Percentiles rank a stretch among this genome's conserved stretches.
phyloP scores from a whole-genome alignment of 2,113 vertebrate genomes.

The Ctenodactylus gundi region DNA sequence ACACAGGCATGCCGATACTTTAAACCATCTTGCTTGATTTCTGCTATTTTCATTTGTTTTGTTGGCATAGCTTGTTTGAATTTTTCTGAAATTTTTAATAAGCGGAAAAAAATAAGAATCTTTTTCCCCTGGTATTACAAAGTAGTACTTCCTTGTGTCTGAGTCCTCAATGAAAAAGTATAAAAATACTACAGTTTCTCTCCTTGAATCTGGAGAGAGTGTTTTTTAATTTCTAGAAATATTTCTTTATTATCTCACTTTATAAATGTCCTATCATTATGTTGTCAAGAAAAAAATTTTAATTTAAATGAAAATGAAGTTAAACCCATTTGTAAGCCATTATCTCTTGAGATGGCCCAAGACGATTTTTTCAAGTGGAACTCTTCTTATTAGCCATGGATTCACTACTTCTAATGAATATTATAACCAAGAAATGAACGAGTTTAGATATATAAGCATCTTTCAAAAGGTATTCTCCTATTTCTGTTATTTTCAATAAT shows the following conservation, averaged over 20 bases:
- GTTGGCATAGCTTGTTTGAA: not conserved
- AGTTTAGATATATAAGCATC: not conserved
- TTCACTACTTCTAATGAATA: conserved; percentile 1
- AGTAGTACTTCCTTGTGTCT: not conserved
- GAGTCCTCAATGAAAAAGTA: not conserved
- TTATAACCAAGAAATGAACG: no score
- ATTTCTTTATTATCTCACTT: not conserved
- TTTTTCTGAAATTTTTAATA: not conserved
- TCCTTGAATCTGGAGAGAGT: not conserved
- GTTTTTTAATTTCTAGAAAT: no score
- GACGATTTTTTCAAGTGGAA: not conserved
- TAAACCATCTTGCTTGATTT: not conserved
- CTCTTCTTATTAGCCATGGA: not conserved
- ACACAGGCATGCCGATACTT: not conserved
- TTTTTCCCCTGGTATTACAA: not conserved
- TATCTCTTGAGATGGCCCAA: not conserved
- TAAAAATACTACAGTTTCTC: not conserved
- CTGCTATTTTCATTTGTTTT: not conserved
- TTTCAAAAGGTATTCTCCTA: not conserved
- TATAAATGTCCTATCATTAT: not conserved
- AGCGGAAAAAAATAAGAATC: not conserved
- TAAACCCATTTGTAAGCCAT: not conserved
- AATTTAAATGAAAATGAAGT: not conserved
- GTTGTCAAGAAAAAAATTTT: not conserved
- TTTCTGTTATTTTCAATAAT: not conserved